Evolutionary conservation across 2,888 invertebrate genomes (phyloP), one percentile per base, ranked within the genome.

Genomic region (Chorisops tibialis): DNA sequence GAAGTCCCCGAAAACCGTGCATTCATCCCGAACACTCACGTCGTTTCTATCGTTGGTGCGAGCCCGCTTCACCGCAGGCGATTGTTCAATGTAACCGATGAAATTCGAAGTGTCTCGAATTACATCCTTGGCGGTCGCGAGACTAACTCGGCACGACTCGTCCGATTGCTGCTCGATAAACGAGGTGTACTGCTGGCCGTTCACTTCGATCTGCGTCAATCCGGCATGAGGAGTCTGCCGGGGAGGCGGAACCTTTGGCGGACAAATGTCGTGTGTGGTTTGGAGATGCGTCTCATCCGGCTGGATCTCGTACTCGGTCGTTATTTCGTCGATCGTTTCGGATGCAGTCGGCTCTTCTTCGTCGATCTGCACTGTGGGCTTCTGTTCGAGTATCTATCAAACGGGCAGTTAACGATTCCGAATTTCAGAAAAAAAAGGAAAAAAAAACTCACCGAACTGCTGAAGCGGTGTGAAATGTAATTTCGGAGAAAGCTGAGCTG

Each of bases 1-100:
- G 38, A 77, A 68, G 65, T 77, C 75, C 0, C 78, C 77, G 64
- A 78, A 77, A 1, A 75, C 70, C 62, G 76, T 76, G 72, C 73
- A 75, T 49, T 77, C 75, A 63, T 78, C 77, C 9, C 56, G 24
- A 4, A 35, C 24, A 2, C 2, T 18, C 7, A 3, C 9, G 3
- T 18, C 12, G 18, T 24, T 11, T 11, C 18, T 14, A 6, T 9
- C 22, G 12, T 16, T 24, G 11, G 14, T 24, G 9, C 43, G 14
- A 5, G 30, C 9, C 16, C 35, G 24, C 7, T 56, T 45, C 5
- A 16, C 56, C 7, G 9, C 30, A 1, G 30, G 30, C n/a, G n/a
- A n/a, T 9, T 30, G 30, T 2, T 30, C 30, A 30, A 30, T 9
- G 30, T 30, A 30, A 7, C 30, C 9, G 9, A 30, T 30, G 30